Evolutionary conservation across 2,113 vertebrate genomes (phyloP).

Genomic region (Carollia perspicillata): DNA sequence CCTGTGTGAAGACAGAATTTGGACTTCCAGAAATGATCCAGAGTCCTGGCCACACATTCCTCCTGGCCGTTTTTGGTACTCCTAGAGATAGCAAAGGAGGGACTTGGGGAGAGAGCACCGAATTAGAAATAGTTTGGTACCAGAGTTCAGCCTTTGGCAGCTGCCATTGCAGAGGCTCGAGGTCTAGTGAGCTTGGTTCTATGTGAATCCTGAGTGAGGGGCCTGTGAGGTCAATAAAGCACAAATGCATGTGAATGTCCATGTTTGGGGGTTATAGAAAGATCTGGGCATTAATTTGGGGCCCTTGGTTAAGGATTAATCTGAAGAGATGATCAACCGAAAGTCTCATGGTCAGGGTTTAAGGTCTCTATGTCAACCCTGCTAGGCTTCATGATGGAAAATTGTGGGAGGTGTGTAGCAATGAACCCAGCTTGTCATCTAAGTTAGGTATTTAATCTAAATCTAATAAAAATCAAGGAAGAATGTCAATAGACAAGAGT

Average conservation of each 20-base stretch:
- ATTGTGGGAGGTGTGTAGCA: no score
- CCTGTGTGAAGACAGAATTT: neutral
- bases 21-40: neutral
- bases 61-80: fast-evolving
- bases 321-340: neutral
- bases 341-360: neutral
- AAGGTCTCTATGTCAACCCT: neutral
- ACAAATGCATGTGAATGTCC: neutral
- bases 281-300: neutral
- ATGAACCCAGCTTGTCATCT: neutral
- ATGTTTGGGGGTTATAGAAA: neutral
- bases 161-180: neutral
- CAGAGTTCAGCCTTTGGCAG: neutral
- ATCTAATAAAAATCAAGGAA: neutral
- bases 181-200: neutral
- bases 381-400: neutral
- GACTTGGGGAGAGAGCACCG: neutral
- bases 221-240: neutral
- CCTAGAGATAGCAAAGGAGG: neutral
- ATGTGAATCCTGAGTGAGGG: neutral
- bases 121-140: neutral
- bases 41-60: neutral
- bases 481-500: neutral
- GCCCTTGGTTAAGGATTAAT: neutral
- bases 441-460: neutral